A percentile compares a stretch with the other conserved stretches of the same genome.
These are phyloP conservation scores for Lates calcarifer DNA, from an alignment of 2,113 vertebrate species.

Conservation along the genomic window DNA sequence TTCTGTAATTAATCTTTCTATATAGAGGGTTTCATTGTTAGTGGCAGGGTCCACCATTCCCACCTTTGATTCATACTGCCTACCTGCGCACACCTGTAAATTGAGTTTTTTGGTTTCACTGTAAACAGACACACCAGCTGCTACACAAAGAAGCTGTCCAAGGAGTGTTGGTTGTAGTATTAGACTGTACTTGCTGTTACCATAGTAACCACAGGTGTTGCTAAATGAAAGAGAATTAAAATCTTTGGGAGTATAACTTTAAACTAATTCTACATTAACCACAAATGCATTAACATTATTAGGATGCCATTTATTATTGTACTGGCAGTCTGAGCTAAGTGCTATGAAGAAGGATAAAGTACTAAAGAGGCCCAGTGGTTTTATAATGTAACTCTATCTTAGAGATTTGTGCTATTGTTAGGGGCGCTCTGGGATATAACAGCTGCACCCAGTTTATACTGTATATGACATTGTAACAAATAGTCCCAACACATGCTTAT, in stretches of 20 bases:
- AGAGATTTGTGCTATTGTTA: background rate
- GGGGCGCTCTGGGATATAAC: background rate
- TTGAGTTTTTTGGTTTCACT: background rate
- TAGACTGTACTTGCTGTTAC: background rate
- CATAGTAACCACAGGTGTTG: background rate
- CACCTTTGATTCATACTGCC: background rate
- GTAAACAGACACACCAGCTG: background rate
- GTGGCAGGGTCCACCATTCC: background rate
- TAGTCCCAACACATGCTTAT: background rate
- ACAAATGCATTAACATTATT: background rate
- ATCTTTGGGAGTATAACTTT: background rate
- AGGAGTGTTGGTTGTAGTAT: background rate
- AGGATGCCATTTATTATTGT: background rate
- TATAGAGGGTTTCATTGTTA: background rate
- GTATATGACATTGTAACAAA: slow-evolving; percentile 14
- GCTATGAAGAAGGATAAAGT: background rate
- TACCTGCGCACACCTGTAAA: background rate
- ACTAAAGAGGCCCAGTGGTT: background rate
- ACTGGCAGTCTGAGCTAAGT: background rate
- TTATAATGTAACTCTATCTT: background rate
- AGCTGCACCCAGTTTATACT: slow-evolving; percentile 32
- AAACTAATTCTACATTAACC: background rate
- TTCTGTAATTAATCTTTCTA: background rate
- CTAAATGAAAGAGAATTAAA: background rate
- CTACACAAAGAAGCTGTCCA: background rate